Percentiles rank a stretch among this genome's conserved stretches.
These are phyloP conservation scores for Megalops cyprinoides DNA, from an alignment of 2,797 vertebrate genomes.

Conservation along the genomic window DNA sequence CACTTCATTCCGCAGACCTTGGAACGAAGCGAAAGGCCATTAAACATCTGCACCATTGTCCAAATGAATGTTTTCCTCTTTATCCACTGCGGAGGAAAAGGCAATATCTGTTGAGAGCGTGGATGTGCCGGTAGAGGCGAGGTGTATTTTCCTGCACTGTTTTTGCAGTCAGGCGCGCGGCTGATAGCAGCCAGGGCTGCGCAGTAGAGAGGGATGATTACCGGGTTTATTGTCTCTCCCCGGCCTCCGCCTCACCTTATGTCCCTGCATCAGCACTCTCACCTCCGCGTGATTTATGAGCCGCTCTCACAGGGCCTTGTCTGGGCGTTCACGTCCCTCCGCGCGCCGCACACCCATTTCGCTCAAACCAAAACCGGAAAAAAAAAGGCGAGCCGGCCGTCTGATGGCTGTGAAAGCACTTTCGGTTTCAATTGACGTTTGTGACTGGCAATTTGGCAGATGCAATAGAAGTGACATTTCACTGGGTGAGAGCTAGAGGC, in stretches of 20 bases:
- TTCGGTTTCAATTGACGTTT: slow-evolving; percentile 57
- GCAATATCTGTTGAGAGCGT: too few species aligned
- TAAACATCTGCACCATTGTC: slow-evolving; percentile 38
- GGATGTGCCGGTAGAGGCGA: slow-evolving; percentile 57
- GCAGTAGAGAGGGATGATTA: slow-evolving; percentile 80
- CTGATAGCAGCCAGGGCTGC: slow-evolving; percentile 76
- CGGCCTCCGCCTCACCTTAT: slow-evolving; percentile 75
- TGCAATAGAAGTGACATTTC: slow-evolving; percentile 63
- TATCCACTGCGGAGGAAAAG: background rate
- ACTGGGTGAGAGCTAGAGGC: slow-evolving; percentile 39
- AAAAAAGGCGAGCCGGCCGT: slow-evolving; percentile 18
- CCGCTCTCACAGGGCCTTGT: slow-evolving; percentile 42
- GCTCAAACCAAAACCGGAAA: slow-evolving; percentile 29
- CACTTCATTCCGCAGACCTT: background rate
- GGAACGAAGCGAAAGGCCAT: background rate
- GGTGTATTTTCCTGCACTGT: slow-evolving; percentile 71
- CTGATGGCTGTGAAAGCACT: slow-evolving; percentile 44
- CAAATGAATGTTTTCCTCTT: background rate
- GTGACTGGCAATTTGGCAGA: slow-evolving; percentile 59
- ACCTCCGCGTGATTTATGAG: slow-evolving; percentile 78
- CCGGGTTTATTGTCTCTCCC: slow-evolving; percentile 83
- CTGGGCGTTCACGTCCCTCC: slow-evolving; percentile 18
- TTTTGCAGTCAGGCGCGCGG: slow-evolving; percentile 72
- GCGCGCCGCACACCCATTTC: slow-evolving; percentile 35
- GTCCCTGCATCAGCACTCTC: slow-evolving; percentile 81